Conservation (phyloP, 2,113 vertebrate genomes). For the Gobius niger region DNA sequence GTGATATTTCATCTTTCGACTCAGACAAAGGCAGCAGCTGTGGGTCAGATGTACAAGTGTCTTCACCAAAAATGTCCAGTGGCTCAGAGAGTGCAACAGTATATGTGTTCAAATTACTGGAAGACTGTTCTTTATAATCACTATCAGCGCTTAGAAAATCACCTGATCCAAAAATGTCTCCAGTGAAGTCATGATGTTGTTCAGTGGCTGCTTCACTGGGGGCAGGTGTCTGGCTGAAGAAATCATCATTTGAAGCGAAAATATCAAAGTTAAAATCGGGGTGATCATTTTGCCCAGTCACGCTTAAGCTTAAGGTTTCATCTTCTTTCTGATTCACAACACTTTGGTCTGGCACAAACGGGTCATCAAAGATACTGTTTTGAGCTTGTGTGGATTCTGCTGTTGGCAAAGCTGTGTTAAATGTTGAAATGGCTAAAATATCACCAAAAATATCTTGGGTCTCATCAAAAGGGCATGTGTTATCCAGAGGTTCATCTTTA, state of each 20-base stretch:
- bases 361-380: constrained; percentile 11
- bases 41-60: constrained; percentile 51
- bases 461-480: neutral
- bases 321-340: constrained; percentile 11
- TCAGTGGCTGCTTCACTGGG: constrained; percentile 12
- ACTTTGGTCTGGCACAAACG: constrained; percentile 5
- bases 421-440: neutral
- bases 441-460: neutral
- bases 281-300: neutral
- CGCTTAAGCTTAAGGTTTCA: constrained; percentile 18
- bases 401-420: neutral
- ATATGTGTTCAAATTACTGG: constrained; percentile 29
- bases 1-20: constrained; percentile 10
- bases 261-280: constrained; percentile 56
- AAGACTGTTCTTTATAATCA: neutral
- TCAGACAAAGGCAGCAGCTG: constrained; percentile 18
- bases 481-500: neutral
- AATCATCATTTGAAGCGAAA: constrained; percentile 49
- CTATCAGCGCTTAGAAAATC: constrained; percentile 16
- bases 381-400: neutral
- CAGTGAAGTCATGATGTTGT: constrained; percentile 6
- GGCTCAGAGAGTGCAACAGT: constrained; percentile 16
- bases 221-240: constrained; percentile 19
- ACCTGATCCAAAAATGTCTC: constrained; percentile 60
- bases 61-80: constrained; percentile 43